These are phyloP conservation scores for Nettapus auritus DNA, from an alignment of 2,113 vertebrate genomes.

Conservation along the genomic window DNA sequence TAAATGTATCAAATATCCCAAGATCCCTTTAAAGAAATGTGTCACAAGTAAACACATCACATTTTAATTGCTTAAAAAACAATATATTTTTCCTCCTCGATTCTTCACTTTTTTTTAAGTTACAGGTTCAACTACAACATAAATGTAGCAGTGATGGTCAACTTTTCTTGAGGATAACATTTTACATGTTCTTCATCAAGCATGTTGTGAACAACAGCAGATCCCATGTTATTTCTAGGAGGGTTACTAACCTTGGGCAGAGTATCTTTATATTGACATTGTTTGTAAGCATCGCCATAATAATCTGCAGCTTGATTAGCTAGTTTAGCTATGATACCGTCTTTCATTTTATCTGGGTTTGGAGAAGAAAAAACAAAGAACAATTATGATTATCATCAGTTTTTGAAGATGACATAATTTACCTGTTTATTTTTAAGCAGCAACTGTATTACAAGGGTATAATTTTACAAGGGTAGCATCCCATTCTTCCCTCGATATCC, in stretches of 20 bases:
- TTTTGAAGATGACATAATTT: neutral
- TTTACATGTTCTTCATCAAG: neutral
- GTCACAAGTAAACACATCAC: neutral
- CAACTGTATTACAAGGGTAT: neutral
- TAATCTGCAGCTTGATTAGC: slow-evolving; percentile 98
- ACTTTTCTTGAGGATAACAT: neutral
- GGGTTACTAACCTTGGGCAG: slow-evolving; percentile 92
- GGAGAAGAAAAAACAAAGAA: neutral
- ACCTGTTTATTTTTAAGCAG: neutral
- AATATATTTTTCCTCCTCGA: neutral
- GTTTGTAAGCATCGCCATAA: slow-evolving; percentile 96
- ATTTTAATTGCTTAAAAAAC: neutral
- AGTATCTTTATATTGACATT: slow-evolving; percentile 98
- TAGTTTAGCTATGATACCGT: slow-evolving; percentile 93
- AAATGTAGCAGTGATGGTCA: neutral
- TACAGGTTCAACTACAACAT: neutral
- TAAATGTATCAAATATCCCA: neutral
- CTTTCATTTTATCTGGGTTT: slow-evolving; percentile 95
- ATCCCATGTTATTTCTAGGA: neutral
- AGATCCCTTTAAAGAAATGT: neutral
- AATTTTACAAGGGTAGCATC: neutral
- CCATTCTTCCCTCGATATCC: neutral
- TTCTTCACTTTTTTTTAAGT: neutral
- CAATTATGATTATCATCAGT: neutral
- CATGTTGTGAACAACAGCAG: neutral